Base-by-base conservation (phyloP, 2,888 invertebrate species). In the Ophioninae sp. region DNA sequence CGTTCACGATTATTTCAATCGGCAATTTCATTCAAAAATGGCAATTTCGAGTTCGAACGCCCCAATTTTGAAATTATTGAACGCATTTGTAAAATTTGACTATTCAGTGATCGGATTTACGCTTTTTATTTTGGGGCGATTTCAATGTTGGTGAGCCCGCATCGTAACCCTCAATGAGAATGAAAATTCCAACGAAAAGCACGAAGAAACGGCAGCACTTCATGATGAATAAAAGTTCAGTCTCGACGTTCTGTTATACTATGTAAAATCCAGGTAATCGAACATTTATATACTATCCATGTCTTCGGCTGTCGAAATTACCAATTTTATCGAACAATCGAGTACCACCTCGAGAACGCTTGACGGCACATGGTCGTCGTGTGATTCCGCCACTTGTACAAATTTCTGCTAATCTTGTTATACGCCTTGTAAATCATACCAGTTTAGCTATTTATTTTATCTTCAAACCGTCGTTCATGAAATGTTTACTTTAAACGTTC, bases 151-250 rank as follows among this genome's bases (percentile, higher is more conserved):
- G 44, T 10, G 17, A 2, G 39, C 39, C 69, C 0, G 39, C 74
- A 61, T 22, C 13, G 41, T 37, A 23, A 37, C 59, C 64, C 2
- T 58, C 69, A 3, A 74, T 9, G 37, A 80, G 13, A 10, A 83
- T 30, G 9, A 71, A 44, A 71, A 80, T 5, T 56, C 74, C 44
- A n/a, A 13, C 51, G 17, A 80, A 10, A 44, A 71, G 65, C n/a
- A 44, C 39, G 6, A 83, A 78, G 22, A 6, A 23, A 39, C 59
- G 9, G 23, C 44, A 68, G n/a, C 6, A n/a, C 64, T 51, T 69
- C 77, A 80, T 83, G 76, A 74, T 56, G 64, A 41, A 67, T 78
- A 51, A 23, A 65, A 74, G 13, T 59, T 71, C 5, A 3, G 13
- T 56, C 13, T 63, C 20, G 8, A 13, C 37, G 22, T 9, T 8